These are phyloP conservation scores for Lutraria rhynchaena DNA, from an alignment of 1,140 invertebrate genomes.

Conservation along the genomic window DNA sequence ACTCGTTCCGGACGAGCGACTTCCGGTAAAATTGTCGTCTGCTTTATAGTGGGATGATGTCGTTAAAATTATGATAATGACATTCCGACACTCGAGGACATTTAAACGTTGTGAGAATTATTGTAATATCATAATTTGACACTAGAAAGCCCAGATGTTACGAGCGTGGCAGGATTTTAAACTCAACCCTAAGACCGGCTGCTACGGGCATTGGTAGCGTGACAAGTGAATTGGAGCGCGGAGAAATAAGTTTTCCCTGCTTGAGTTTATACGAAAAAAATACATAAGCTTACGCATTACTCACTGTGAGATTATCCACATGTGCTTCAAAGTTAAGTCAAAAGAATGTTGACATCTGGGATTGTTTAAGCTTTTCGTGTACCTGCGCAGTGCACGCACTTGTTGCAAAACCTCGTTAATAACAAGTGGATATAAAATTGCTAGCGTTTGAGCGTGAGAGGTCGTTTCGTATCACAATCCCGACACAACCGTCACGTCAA, in stretches of 20 bases:
- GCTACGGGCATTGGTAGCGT: slow-evolving; percentile 22
- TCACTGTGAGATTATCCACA: not conserved
- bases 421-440: too few species aligned
- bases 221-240: slow-evolving; percentile 34
- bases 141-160: slow-evolving; percentile 45
- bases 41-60: not conserved
- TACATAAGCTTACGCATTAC: not conserved
- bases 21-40: slow-evolving; percentile 4
- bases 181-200: too few species aligned
- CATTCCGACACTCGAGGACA: slow-evolving; percentile 33
- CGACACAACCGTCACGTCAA: too few species aligned
- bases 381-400: too few species aligned
- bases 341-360: too few species aligned
- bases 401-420: too few species aligned
- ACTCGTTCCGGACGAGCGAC: slow-evolving; percentile 5
- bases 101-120: slow-evolving; percentile 31
- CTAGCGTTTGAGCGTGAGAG: too few species aligned
- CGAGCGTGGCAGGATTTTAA: slow-evolving; percentile 29
- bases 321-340: not conserved
- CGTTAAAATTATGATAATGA: slow-evolving; percentile 38
- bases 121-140: slow-evolving; percentile 56
- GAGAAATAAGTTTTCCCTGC: not conserved
- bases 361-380: too few species aligned
- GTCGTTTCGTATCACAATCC: too few species aligned
- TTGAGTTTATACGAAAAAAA: not conserved